phyloP scores from a whole-genome alignment of 2,888 invertebrate genomes.

The Ichneumoninae sp. region DNA sequence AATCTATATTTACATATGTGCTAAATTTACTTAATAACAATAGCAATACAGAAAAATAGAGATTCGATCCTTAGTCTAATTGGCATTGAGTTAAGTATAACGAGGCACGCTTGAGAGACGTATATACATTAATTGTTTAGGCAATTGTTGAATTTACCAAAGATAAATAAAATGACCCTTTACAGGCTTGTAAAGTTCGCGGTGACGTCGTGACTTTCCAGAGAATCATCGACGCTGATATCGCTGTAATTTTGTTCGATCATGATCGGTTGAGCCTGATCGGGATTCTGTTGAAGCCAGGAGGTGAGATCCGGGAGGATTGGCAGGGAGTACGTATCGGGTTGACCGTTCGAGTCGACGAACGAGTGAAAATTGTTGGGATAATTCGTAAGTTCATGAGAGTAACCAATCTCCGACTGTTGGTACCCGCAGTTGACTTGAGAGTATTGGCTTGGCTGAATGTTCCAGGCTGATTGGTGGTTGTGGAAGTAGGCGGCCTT shows the following conservation, averaged over 20 bases:
- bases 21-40: not conserved
- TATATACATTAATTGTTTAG: slow-evolving; percentile 18
- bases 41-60: not conserved
- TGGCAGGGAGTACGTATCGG: slow-evolving; percentile 42
- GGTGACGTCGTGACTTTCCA: slow-evolving; percentile 39
- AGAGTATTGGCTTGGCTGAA: slow-evolving; percentile 14
- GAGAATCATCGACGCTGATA: slow-evolving; percentile 36
- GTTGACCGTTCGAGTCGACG: slow-evolving; percentile 16
- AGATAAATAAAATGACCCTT: not conserved
- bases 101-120: not conserved
- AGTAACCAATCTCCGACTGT: slow-evolving; percentile 30
- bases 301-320: slow-evolving; percentile 55
- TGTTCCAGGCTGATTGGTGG: slow-evolving; percentile 30
- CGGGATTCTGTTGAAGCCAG: slow-evolving; percentile 55
- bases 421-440: slow-evolving; percentile 24
- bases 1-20: slow-evolving; percentile 2
- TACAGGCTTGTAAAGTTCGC: slow-evolving; percentile 59
- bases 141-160: not conserved
- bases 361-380: slow-evolving; percentile 21
- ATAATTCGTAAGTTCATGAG: slow-evolving; percentile 22
- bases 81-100: slow-evolving; percentile 1
- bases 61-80: not conserved
- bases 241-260: slow-evolving; percentile 29
- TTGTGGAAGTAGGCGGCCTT: slow-evolving; percentile 22
- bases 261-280: slow-evolving; percentile 11